Evolutionary conservation across 2,113 vertebrate species (phyloP).

Genomic region (Kryptolebias marmoratus): DNA sequence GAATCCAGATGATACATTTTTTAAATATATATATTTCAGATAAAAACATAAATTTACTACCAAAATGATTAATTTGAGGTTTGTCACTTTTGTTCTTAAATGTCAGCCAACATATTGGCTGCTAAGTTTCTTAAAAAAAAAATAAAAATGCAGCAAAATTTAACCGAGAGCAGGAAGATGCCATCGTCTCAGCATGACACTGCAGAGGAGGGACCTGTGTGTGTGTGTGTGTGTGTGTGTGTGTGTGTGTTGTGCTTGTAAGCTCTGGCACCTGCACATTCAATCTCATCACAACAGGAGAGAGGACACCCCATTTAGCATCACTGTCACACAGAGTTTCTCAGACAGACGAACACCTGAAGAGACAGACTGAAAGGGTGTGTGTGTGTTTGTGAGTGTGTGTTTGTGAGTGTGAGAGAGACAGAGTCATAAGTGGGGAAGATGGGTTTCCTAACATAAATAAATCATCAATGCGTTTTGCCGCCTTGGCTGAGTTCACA

Average conservation of each 20-base stretch:
- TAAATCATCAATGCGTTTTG: constrained; percentile 64
- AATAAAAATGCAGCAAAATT: constrained; percentile 20
- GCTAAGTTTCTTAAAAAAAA: background rate
- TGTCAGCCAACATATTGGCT: constrained; percentile 1
- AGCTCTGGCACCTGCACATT: constrained; percentile 51
- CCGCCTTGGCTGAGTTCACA: constrained; percentile 44
- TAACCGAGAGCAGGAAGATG: constrained; percentile 25
- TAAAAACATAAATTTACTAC: background rate
- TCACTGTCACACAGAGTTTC: constrained; percentile 66
- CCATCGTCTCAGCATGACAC: constrained; percentile 45
- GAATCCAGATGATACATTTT: background rate
- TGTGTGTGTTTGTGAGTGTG: background rate
- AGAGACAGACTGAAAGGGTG: constrained; percentile 25
- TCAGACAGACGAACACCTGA: constrained; percentile 53
- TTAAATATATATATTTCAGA: background rate
- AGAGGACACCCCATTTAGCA: constrained; percentile 64
- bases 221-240: constrained; percentile 15
- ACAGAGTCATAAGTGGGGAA: constrained; percentile 13
- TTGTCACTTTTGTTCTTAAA: background rate
- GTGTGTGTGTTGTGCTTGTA: constrained; percentile 18
- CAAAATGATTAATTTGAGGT: background rate
- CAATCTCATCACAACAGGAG: constrained; percentile 53
- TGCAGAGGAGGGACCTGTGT: constrained; percentile 6
- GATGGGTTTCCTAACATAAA: constrained; percentile 58
- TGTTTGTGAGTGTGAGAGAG: background rate